Percentiles rank a stretch among this genome's conserved stretches.
phyloP scores from a whole-genome alignment of 2,797 vertebrate species.

The Neomorphus geoffroyi region DNA sequence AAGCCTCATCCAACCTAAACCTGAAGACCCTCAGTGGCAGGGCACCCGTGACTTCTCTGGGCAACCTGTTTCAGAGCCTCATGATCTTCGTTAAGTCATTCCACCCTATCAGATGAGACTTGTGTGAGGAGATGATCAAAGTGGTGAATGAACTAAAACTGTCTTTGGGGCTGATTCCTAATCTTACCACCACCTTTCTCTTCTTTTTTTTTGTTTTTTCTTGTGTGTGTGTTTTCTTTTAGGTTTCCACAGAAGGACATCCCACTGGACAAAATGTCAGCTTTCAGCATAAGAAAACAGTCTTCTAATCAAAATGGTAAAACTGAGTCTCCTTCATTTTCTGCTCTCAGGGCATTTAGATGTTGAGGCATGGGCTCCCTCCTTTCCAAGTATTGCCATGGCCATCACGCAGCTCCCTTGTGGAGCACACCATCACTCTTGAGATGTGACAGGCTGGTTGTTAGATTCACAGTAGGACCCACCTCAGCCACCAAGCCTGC shows the following conservation, averaged over 20 bases:
- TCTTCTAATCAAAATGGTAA: conserved; percentile 68
- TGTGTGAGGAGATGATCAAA: background rate
- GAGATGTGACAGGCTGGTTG: fast-evolving
- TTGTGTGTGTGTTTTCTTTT: background rate
- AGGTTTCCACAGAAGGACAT: conserved; percentile 30
- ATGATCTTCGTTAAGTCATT: background rate
- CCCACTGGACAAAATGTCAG: conserved; percentile 63
- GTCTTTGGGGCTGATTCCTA: background rate
- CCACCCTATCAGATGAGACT: background rate
- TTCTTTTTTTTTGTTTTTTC: background rate
- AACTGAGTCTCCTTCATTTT: background rate
- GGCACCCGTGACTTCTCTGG: no score
- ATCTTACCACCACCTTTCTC: background rate
- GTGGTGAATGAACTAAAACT: background rate
- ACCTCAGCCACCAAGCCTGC: fast-evolving
- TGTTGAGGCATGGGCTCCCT: fast-evolving
- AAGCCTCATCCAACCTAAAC: no score
- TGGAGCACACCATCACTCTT: fast-evolving
- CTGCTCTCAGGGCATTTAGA: background rate
- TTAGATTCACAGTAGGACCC: fast-evolving
- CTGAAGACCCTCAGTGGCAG: no score
- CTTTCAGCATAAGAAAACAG: conserved; percentile 57
- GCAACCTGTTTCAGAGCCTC: no score
- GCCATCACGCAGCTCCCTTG: fast-evolving
- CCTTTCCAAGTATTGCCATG: fast-evolving